Conservation (phyloP, 2,888 invertebrate genomes). For the Heliconius ethilla region DNA sequence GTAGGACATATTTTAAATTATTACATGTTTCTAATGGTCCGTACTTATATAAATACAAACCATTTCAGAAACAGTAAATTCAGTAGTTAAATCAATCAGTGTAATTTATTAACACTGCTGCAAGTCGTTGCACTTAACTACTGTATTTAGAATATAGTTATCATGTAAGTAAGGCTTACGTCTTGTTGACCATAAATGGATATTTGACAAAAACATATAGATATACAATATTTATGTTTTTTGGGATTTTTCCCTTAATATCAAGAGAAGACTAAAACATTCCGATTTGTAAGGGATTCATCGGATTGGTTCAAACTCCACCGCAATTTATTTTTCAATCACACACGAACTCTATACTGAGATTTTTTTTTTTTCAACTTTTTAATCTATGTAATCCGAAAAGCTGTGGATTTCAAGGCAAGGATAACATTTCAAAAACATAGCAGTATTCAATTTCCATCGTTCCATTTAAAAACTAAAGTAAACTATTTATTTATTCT, state of each 20-base stretch:
- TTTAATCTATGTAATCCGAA: conserved; percentile 43
- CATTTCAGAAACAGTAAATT: too few relatives aligned
- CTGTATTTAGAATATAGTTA: too few relatives aligned
- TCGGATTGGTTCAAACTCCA: conserved; percentile 40
- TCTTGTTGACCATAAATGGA: neutral
- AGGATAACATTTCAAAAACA: conserved; percentile 37
- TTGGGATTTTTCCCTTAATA: neutral
- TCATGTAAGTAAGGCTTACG: too few relatives aligned
- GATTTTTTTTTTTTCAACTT: conserved; percentile 37
- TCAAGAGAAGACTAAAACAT: conserved; percentile 5
- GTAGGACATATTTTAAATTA: too few relatives aligned
- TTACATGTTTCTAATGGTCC: too few relatives aligned
- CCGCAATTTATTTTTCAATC: conserved; percentile 49
- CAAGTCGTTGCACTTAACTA: too few relatives aligned
- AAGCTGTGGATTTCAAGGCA: conserved; percentile 39
- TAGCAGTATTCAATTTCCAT: conserved; percentile 22
- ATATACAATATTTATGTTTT: neutral
- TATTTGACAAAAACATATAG: neutral
- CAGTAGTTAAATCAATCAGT: too few relatives aligned
- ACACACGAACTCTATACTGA: conserved; percentile 40
- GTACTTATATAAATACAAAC: too few relatives aligned
- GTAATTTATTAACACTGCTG: too few relatives aligned
- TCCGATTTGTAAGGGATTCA: conserved; percentile 29
- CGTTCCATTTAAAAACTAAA: neutral
- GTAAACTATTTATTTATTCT: conserved; percentile 1